phyloP scores from a whole-genome alignment of 2,797 vertebrate species.

The Channa striata region DNA sequence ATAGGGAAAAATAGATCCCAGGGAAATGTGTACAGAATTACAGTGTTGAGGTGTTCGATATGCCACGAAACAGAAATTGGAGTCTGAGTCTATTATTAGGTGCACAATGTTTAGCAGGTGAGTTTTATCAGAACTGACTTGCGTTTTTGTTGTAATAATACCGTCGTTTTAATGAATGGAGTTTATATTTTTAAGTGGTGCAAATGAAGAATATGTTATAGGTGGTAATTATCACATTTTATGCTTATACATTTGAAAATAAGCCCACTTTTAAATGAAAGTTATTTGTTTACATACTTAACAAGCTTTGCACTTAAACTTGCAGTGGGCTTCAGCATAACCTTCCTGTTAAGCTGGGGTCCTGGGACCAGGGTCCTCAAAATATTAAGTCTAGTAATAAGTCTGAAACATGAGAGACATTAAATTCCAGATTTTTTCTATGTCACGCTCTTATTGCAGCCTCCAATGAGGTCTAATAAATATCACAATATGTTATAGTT shows the following conservation, averaged over 20 bases:
- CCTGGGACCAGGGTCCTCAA: slow-evolving; percentile 1
- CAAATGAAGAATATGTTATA: neutral
- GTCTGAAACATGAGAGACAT: neutral
- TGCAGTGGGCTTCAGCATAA: neutral
- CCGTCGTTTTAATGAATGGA: neutral
- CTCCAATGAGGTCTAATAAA: too few relatives aligned
- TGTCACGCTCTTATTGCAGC: too few relatives aligned
- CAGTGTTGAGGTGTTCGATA: neutral
- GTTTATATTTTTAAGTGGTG: neutral
- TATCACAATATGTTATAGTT: too few relatives aligned
- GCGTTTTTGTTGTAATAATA: neutral
- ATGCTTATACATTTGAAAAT: neutral
- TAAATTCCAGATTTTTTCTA: neutral
- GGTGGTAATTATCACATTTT: neutral
- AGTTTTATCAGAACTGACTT: slow-evolving; percentile 8
- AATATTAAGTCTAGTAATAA: neutral
- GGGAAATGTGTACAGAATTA: slow-evolving; percentile 8
- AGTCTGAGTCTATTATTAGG: too few relatives aligned
- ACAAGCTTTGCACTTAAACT: neutral
- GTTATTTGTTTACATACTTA: neutral
- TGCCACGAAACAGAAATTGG: neutral
- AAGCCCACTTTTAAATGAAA: neutral
- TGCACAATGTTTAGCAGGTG: neutral
- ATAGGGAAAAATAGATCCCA: slow-evolving; percentile 33
- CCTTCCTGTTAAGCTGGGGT: neutral